These are phyloP conservation scores for Dromaius novaehollandiae DNA, from an alignment of 2,113 vertebrate genomes.

Conservation along the genomic window DNA sequence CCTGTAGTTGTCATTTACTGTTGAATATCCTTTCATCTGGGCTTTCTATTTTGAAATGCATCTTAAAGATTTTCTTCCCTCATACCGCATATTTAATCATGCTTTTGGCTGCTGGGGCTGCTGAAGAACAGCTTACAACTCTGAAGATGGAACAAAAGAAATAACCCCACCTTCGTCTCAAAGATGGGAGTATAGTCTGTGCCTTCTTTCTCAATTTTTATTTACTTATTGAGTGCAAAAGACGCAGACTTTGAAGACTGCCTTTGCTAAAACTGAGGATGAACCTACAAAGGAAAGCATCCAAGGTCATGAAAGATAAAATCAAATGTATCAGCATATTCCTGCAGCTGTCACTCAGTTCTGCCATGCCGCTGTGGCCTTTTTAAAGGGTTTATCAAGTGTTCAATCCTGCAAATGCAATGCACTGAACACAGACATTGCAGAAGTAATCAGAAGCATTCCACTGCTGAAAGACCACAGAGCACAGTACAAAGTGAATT, in stretches of 20 bases:
- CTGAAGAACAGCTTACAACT: not conserved
- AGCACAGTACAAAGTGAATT: not conserved
- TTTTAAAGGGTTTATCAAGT: not conserved
- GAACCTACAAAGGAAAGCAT: not conserved
- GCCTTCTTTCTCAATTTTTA: not conserved
- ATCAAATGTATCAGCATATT: not conserved
- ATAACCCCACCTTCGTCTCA: not conserved
- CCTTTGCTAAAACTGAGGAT: not conserved
- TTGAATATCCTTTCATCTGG: not conserved
- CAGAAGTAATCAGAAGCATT: not conserved
- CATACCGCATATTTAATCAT: not conserved
- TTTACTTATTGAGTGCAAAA: not conserved
- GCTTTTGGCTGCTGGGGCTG: not conserved
- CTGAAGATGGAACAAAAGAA: not conserved
- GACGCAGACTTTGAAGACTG: not conserved
- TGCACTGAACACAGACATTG: not conserved
- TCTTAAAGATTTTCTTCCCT: not conserved
- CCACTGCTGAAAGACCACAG: not conserved
- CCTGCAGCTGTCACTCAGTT: conserved; percentile 7
- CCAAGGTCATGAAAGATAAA: not conserved
- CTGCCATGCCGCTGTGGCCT: not conserved
- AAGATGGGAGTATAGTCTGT: not conserved
- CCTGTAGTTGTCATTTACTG: not conserved
- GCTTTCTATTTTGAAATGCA: not conserved
- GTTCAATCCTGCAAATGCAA: not conserved